Conservation (phyloP, 2,797 vertebrate genomes). For the Macropus fuliginosus region DNA sequence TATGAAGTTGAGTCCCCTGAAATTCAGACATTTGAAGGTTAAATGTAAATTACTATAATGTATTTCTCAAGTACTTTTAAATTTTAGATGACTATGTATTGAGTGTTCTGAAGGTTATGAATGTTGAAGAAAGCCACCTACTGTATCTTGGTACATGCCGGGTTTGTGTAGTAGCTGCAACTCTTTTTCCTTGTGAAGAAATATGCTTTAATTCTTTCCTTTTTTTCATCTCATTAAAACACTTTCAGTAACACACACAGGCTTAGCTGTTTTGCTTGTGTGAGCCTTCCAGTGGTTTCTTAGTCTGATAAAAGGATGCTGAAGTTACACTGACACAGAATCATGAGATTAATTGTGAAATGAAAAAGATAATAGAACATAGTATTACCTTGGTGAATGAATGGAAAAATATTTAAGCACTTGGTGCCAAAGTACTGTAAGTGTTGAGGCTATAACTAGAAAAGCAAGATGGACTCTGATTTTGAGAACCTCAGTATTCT, state of each 20-base stretch:
- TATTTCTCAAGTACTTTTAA: neutral
- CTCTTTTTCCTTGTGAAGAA: neutral
- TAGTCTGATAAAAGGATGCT: conserved; percentile 28
- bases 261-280: neutral
- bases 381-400: conserved; percentile 1
- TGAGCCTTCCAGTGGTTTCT: conserved; percentile 35
- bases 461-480: neutral
- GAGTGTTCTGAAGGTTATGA: neutral
- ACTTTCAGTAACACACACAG: neutral
- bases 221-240: neutral
- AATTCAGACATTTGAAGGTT: neutral
- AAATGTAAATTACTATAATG: neutral
- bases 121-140: neutral
- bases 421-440: neutral
- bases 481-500: neutral
- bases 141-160: neutral
- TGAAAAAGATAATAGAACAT: neutral
- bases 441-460: neutral
- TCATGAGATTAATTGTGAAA: conserved; percentile 24
- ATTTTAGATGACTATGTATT: neutral
- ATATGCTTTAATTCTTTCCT: neutral
- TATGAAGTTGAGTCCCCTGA: neutral
- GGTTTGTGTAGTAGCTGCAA: neutral
- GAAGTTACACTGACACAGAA: neutral
- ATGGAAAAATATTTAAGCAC: neutral